These are phyloP conservation scores for Brachymystax lenok DNA, from an alignment of 2,797 vertebrate species.

Conservation along the genomic window DNA sequence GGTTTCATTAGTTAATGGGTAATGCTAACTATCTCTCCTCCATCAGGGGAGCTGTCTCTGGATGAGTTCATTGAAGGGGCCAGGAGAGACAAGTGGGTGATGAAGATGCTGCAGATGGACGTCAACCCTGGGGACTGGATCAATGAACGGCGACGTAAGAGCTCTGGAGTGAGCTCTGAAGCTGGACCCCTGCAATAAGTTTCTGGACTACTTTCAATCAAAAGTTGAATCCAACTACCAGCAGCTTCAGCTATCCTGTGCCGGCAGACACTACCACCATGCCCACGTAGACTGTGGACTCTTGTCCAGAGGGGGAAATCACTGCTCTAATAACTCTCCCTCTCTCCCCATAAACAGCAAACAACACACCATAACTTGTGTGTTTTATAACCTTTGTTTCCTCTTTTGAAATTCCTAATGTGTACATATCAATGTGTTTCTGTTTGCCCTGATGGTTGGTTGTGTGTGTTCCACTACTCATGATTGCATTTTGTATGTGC, in stretches of 20 bases:
- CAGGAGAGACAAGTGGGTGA: slow-evolving; percentile 92
- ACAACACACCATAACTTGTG: neutral
- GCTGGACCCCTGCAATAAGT: neutral
- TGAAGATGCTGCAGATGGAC: slow-evolving; percentile 98
- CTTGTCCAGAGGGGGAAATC: slow-evolving; percentile 1
- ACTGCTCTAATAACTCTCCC: neutral
- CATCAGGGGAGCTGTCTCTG: slow-evolving; percentile 88
- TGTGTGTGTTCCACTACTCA: neutral
- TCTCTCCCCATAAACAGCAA: neutral
- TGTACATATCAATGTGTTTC: neutral
- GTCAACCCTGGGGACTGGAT: slow-evolving; percentile 89
- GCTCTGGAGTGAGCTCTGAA: slow-evolving; percentile 44
- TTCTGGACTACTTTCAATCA: neutral
- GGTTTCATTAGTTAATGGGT: neutral
- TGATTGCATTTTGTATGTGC: neutral
- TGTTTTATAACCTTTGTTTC: neutral
- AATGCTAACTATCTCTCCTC: neutral
- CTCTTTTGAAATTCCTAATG: neutral
- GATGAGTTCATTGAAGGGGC: slow-evolving; percentile 92
- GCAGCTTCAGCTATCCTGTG: neutral
- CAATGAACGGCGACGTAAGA: slow-evolving; percentile 77
- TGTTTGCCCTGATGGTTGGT: neutral
- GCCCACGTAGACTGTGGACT: slow-evolving; percentile 1
- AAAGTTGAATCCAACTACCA: neutral
- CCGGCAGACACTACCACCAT: neutral